Conservation (phyloP, 2,113 vertebrate species). For the Psittacula cyanocephala region DNA sequence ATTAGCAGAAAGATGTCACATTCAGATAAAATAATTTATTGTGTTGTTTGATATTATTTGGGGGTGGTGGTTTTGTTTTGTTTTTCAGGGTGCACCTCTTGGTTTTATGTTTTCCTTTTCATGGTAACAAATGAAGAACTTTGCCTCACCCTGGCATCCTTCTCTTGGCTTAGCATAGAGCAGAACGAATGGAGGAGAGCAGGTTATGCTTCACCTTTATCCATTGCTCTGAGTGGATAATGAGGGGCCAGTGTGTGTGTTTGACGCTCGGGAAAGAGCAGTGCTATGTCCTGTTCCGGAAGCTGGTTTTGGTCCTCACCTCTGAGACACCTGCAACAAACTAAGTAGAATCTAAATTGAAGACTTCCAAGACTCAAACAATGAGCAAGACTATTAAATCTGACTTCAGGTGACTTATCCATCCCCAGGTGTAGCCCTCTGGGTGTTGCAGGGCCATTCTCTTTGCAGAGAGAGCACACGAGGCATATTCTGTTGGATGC, state of each 20-base stretch:
- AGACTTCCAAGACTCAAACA: not conserved
- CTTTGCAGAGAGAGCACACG: not conserved
- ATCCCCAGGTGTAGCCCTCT: fast-evolving
- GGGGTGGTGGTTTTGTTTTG: fast-evolving
- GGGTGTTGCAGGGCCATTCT: not conserved
- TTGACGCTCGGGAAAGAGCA: not conserved
- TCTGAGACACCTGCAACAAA: not conserved
- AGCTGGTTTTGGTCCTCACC: not conserved
- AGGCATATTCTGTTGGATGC: not conserved
- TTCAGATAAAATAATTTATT: not conserved
- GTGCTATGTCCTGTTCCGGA: not conserved
- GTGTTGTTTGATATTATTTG: not conserved
- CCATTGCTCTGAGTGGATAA: not conserved
- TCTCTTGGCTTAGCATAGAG: not conserved
- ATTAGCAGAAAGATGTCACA: not conserved
- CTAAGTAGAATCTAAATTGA: not conserved
- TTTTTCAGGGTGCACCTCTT: not conserved
- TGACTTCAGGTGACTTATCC: not conserved
- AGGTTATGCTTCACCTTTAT: not conserved
- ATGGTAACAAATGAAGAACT: too few relatives aligned
- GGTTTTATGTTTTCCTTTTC: not conserved
- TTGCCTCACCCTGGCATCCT: not conserved
- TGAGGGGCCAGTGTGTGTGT: not conserved
- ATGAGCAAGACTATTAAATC: not conserved
- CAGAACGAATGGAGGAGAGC: not conserved